phyloP scores from a whole-genome alignment of 2,797 vertebrate species.

The Cichlasoma orientale region DNA sequence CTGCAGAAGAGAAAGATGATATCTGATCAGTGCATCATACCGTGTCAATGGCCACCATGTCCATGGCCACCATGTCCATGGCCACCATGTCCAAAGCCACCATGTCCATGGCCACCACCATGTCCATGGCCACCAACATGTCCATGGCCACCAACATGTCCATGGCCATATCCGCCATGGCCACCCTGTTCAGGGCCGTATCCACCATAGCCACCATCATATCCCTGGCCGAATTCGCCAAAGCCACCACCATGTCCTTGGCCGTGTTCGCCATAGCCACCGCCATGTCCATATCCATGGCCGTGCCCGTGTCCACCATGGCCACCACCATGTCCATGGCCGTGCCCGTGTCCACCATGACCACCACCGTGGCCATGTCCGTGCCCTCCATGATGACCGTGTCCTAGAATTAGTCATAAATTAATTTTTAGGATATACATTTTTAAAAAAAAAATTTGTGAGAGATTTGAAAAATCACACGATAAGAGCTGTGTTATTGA shows the following conservation, averaged over 20 bases:
- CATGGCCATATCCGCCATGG: not conserved
- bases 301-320: not conserved
- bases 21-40: not conserved
- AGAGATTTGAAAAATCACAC: not conserved
- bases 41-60: no score
- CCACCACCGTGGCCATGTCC: not conserved
- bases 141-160: not conserved
- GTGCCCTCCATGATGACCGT: not conserved
- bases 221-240: no score
- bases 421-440: not conserved
- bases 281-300: not conserved
- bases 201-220: no score
- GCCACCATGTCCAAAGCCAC: no score
- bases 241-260: not conserved
- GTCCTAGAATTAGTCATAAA: constrained; percentile 8
- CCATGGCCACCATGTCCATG: no score
- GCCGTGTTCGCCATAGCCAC: not conserved
- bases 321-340: not conserved
- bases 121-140: no score
- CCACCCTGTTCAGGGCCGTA: no score
- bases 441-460: no score
- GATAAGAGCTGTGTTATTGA: constrained; percentile 1
- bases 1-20: constrained; percentile 5
- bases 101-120: no score
- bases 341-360: not conserved